Evolutionary conservation across 1,140 invertebrate genomes (phyloP), one percentile per base, ranked within the genome.

Genomic region (Cecropterus lyciades): DNA sequence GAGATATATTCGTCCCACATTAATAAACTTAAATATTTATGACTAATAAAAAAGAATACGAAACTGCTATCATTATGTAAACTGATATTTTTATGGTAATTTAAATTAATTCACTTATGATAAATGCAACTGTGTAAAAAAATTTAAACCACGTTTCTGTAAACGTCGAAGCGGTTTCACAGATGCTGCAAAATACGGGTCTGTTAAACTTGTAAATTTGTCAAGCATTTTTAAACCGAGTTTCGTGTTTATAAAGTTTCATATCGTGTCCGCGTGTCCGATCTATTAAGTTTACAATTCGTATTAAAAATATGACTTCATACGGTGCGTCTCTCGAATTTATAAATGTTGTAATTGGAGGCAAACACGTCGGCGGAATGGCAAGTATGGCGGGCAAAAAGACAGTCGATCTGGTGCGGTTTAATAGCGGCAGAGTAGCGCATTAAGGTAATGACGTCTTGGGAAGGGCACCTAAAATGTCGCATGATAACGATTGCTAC

Each of bases 31-130:
- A 70, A 75, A 82, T 79, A 77, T 82, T 73, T 77, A 80, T 78
- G 70, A 74, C 20, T 46, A 33, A 60, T 74, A 75, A 69, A 76
- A 76, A 70, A 49, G 27, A 48, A 75, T 70, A 69, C 72, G 60
- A 75, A 75, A 76, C 69, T 67, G 62, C 52, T 52, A 52, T 77
- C 79, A 84, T 88, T 87, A 89, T 88, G 79, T 82, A 79, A 87
- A 80, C 77, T 75, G 76, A 69, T 77, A 87, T 85, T 88, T 89
- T 87, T 82, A 84, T 88, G 75, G 68, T 84, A 85, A 86, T 88
- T 87, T 83, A 82, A 91, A 89, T 91, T 87, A 87, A 89, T 88
- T 89, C 84, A 80, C 82, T 88, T 91, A 89, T 87, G 88, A 86
- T 88, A 84, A 89, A 85, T 77, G 75, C 65, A 51, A 37, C 20